A percentile compares a stretch with the other conserved stretches of the same genome.
Conservation (phyloP, 1,140 invertebrate genomes). For the Conopomorpha cramerella region DNA sequence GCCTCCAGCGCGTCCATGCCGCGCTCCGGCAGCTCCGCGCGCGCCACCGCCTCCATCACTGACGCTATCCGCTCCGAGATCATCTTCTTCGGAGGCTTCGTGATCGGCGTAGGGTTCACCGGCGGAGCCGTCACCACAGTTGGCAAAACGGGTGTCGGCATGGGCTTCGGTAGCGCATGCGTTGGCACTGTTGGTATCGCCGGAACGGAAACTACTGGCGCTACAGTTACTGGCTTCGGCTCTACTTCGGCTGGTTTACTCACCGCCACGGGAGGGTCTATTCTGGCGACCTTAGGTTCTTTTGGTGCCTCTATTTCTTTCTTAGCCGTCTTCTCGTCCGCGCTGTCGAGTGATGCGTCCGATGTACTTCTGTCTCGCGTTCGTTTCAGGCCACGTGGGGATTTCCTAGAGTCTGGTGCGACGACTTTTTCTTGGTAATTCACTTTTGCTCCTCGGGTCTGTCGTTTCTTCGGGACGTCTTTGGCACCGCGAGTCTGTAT, state of each 20-base stretch:
- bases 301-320: conserved; percentile 21
- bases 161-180: conserved; percentile 2
- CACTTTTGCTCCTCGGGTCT: conserved; percentile 27
- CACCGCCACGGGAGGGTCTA: conserved; percentile 27
- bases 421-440: conserved; percentile 23
- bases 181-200: conserved; percentile 10
- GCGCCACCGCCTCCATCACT: not conserved
- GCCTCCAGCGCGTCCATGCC: conserved; percentile 7
- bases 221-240: not conserved
- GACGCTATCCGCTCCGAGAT: conserved; percentile 45
- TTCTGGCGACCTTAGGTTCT: conserved; percentile 33
- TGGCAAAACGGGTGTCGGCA: not conserved
- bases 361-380: conserved; percentile 65
- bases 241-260: not conserved
- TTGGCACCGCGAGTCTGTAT: conserved; percentile 23
- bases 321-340: conserved; percentile 56
- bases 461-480: conserved; percentile 35
- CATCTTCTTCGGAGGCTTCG: conserved; percentile 54
- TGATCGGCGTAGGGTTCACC: conserved; percentile 26
- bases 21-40: conserved; percentile 3
- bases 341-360: conserved; percentile 65
- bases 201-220: too few relatives aligned
- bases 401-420: conserved; percentile 62
- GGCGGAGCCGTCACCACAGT: conserved; percentile 12
- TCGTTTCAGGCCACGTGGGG: conserved; percentile 64